Conservation (phyloP, 2,888 invertebrate species). For the Aromia moschata region DNA sequence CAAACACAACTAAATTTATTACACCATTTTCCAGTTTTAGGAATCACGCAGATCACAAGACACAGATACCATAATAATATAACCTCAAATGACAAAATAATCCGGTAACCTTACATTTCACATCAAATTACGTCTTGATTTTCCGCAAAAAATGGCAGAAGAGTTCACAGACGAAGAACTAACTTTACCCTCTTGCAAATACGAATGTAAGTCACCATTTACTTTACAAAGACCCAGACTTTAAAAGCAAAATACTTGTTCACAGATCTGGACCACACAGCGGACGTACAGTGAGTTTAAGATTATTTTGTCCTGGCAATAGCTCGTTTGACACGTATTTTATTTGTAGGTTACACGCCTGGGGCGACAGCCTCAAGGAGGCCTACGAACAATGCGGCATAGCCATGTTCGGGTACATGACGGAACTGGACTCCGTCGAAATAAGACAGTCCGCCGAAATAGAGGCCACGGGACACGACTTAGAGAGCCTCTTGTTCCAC, state of each 20-base stretch:
- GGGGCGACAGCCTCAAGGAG: conserved; percentile 88
- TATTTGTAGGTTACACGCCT: conserved; percentile 80
- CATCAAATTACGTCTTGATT: too few species aligned
- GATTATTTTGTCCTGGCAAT: background rate
- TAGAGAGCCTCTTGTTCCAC: conserved; percentile 87
- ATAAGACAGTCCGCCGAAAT: conserved; percentile 81
- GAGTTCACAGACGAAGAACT: conserved; percentile 71
- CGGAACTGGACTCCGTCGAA: conserved; percentile 85
- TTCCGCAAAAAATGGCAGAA: conserved; percentile 33
- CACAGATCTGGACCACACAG: conserved; percentile 96
- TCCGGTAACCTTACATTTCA: background rate
- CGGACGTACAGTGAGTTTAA: conserved; percentile 96
- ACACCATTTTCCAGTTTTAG: background rate
- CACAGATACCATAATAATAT: too few species aligned
- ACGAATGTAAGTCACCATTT: conserved; percentile 79
- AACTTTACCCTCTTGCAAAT: conserved; percentile 73
- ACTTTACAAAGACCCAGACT: too few species aligned
- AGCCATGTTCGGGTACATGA: conserved; percentile 99
- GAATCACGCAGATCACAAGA: too few species aligned
- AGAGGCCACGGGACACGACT: conserved; percentile 88
- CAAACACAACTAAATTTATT: too few species aligned
- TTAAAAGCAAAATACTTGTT: conserved; percentile 54
- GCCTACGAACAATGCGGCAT: conserved; percentile 95
- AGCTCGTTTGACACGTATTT: too few species aligned
- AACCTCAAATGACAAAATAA: background rate